Conservation (phyloP, 2,888 invertebrate genomes). For the Thymelicus sylvestris region DNA sequence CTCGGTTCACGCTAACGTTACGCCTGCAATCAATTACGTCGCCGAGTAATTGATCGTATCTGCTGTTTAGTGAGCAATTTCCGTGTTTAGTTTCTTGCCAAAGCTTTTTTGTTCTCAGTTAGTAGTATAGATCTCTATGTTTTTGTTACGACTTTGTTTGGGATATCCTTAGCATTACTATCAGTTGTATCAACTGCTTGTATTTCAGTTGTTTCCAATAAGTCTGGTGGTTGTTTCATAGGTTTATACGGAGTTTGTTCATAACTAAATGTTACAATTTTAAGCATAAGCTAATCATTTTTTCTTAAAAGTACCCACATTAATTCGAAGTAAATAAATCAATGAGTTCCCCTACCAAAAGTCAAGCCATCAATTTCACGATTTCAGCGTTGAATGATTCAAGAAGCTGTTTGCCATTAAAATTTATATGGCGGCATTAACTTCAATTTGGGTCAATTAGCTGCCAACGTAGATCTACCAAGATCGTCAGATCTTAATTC, state of each 20-base stretch:
- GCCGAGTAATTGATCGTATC: conserved; percentile 43
- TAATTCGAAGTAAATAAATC: neutral
- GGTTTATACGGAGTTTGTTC: too few species aligned
- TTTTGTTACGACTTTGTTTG: too few species aligned
- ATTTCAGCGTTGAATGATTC: neutral
- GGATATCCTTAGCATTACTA: too few species aligned
- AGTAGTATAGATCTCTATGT: neutral
- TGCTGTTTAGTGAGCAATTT: conserved; percentile 41
- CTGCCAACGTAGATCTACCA: neutral
- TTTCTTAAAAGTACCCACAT: neutral
- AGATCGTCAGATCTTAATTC: conserved; percentile 21
- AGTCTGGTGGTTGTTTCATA: too few species aligned
- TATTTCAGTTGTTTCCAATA: too few species aligned
- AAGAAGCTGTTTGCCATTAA: conserved; percentile 7
- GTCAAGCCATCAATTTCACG: neutral
- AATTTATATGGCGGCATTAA: conserved; percentile 9
- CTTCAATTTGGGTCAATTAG: conserved; percentile 19
- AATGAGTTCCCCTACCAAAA: neutral
- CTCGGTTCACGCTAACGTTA: conserved; percentile 16
- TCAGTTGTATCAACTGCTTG: too few species aligned
- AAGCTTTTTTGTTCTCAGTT: neutral
- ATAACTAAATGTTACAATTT: too few species aligned
- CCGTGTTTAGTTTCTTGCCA: conserved; percentile 1
- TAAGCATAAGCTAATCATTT: too few species aligned
- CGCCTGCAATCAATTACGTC: conserved; percentile 48